Percentiles rank a stretch among this genome's conserved stretches.
These are phyloP conservation scores for Apomyelois bistriatella DNA, from an alignment of 2,888 invertebrate genomes.

Conservation along the genomic window DNA sequence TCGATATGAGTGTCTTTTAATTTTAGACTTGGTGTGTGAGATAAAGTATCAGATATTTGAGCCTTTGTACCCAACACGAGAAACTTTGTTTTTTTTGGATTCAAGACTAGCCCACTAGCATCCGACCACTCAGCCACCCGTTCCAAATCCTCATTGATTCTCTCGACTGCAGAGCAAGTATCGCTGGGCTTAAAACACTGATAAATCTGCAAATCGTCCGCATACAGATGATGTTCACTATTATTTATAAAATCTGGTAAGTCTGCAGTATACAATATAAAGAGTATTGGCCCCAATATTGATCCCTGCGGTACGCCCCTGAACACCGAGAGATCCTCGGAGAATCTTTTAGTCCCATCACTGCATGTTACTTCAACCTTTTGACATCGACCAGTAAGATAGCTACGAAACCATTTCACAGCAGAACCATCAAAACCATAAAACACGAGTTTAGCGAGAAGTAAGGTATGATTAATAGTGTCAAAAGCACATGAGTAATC, in stretches of 20 bases:
- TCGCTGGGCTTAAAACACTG: constrained; percentile 3
- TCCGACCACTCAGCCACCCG: background rate
- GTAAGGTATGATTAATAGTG: constrained; percentile 17
- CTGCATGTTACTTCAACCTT: background rate
- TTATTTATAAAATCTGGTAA: background rate
- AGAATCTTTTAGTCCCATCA: background rate
- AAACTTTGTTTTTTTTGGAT: background rate
- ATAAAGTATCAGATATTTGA: background rate
- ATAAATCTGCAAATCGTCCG: constrained; percentile 10
- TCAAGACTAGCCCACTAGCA: background rate
- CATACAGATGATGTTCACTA: constrained; percentile 12
- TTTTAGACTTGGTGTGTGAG: background rate
- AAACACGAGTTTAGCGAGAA: constrained; percentile 19
- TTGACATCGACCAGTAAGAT: constrained; percentile 1
- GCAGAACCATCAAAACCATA: constrained; percentile 17
- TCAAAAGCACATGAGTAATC: constrained; percentile 21
- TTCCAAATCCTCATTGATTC: background rate
- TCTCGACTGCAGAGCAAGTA: background rate
- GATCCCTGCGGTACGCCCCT: constrained; percentile 10
- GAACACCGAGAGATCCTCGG: background rate
- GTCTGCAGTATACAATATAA: background rate
- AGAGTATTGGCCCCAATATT: constrained; percentile 10
- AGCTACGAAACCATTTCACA: constrained; percentile 7
- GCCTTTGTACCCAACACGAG: background rate
- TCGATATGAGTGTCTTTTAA: background rate